Evolutionary conservation across 2,888 invertebrate genomes (phyloP).

Genomic region (Limulus polyphemus): DNA sequence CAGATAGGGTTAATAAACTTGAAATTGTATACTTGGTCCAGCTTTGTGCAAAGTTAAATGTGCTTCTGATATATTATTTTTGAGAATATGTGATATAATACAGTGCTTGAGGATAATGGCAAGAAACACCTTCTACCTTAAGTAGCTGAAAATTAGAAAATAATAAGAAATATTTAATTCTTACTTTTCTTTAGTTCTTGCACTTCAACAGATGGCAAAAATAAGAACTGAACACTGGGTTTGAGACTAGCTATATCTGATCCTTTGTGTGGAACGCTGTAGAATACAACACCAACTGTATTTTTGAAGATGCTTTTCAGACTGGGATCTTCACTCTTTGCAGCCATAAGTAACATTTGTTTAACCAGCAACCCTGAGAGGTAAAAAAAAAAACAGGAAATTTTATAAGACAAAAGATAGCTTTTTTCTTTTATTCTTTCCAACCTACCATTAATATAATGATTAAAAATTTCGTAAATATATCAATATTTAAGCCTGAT

Average conservation of each 20-base stretch:
- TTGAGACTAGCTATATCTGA: slow-evolving; percentile 61
- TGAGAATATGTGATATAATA: too few species aligned
- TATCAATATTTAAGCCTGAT: too few species aligned
- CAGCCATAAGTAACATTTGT: slow-evolving; percentile 47
- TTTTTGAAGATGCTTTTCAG: slow-evolving; percentile 51
- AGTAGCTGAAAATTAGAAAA: too few species aligned
- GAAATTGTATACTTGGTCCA: too few species aligned
- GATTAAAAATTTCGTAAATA: too few species aligned
- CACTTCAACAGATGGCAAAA: slow-evolving; percentile 79
- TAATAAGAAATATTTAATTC: background rate
- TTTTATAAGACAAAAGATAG: slow-evolving; percentile 1
- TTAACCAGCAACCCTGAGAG: slow-evolving; percentile 61
- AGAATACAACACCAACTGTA: slow-evolving; percentile 71
- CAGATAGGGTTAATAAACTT: too few species aligned
- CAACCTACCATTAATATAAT: too few species aligned
- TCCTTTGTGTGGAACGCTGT: slow-evolving; percentile 80
- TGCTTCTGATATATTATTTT: too few species aligned
- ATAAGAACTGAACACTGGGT: slow-evolving; percentile 59
- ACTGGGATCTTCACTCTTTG: slow-evolving; percentile 35
- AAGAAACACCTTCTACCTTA: too few species aligned
- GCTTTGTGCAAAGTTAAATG: too few species aligned
- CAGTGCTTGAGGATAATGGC: too few species aligned
- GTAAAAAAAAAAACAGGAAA: background rate
- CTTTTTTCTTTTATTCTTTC: too few species aligned
- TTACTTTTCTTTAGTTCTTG: slow-evolving; percentile 61